Evolutionary conservation across 2,888 invertebrate genomes (phyloP), one percentile per base, ranked within the genome.

Genomic region (Mermis nigrescens): DNA sequence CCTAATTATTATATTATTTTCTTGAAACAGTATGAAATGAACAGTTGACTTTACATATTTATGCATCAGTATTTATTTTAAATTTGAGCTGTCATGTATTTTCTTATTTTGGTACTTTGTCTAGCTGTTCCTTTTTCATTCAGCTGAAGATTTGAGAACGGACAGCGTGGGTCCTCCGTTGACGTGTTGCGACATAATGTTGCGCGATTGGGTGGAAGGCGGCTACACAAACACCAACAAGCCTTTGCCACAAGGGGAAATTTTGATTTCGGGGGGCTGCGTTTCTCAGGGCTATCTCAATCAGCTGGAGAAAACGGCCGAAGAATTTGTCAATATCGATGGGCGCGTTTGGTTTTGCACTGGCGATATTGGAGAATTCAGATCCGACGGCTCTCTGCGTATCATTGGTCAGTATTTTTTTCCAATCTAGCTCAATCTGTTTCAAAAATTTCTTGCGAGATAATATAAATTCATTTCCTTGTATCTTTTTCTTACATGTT

Each of bases 241-340:
- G 68, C 91, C 88, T 0, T 80, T 80, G 75, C 87, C 89, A 1
- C 80, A 88, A 63, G 86, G 87, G 29, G 89, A 90, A 76, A 81
- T 90, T 58, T 76, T 87, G 62, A 81, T 85, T 61, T 86, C 88
- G 28, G 95, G 95, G 19, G 86, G 84, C 46, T 87, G 86, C 71
- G 86, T 98, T 57, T 86, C 90, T 22, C 80, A 82, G 62, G 98
- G 95, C 52, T 98, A 98, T 76, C 94, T 86, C 78, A 89, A 88
- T 75, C 81, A 86, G 68, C 82, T 84, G 0, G 83, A 83, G 61
- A 89, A 90, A 76, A 86, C 89, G 2, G 80, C 80, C 62, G 89
- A 89, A 61, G 75, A 76, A 28, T 83, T 85, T 68, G 69, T 71
- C n/a, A 81, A 82, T 62, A 80, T 63, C 52, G 83, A 83, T 68